Evolutionary conservation across 2,113 vertebrate genomes (phyloP), one percentile per base, ranked within the genome.

Genomic region (Bagarius yarrelli): DNA sequence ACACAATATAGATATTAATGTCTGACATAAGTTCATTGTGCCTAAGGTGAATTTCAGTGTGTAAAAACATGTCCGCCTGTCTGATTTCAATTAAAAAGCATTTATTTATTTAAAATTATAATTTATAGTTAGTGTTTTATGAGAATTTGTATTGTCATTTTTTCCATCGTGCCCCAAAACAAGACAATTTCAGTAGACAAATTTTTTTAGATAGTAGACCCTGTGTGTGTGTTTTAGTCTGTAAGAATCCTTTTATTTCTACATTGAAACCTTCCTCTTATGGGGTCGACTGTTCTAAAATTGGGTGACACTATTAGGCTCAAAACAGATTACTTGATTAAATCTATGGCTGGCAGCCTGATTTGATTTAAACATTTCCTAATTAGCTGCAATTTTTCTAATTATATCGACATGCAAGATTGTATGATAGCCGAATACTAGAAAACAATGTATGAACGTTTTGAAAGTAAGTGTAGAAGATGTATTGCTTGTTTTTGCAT

Each of bases 361-460:
- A 72, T 72, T 72, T 53, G 69, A 72, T 72, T 72, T 27, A 52
- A 53, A 72, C 9, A 72, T 72, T 72, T 72, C 69, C 69, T 72
- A 53, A 72, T 72, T 52, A 72, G 69, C 47, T 21, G 27, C 47
- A 53, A 12, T 72, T 72, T 72, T 34, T 30, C 69, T 53, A 53
- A 72, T 72, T 30, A 72, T 30, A 25, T 32, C 47, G 47, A 30
- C 25, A 52, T 19, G 4, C n/a, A 52, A 72, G 69, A 72, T 72
- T 1, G 16, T 5, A 52, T 25, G 47, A 72, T 72, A 72, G 9
- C 47, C 4, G 40, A 63, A 30, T 23, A 30, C 53, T 36, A 32
- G 53, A 61, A 69, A 83, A 80, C 52, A 84, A 14, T 23, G 6
- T 70, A 15, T 79, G 15, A 32, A 69, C 11, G 23, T 60, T 25